These are phyloP conservation scores for Zygaena filipendulae DNA, from an alignment of 2,888 invertebrate genomes.

Conservation along the genomic window DNA sequence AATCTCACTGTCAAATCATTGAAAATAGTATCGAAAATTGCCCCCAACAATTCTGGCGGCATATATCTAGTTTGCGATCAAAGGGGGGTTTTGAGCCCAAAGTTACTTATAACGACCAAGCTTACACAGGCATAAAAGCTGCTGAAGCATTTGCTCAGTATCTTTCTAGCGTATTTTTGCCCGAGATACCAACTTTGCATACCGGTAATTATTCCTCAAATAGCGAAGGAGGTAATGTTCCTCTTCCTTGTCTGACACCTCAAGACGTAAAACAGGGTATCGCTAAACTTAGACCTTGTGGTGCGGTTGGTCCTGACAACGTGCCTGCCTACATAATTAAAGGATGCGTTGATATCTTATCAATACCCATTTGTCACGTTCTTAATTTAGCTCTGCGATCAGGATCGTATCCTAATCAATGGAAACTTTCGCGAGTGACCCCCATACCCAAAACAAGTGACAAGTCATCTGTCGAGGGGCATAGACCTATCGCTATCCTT, in stretches of 20 bases:
- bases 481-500: slow-evolving; percentile 8
- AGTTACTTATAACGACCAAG: too few relatives aligned
- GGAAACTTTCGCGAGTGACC: slow-evolving; percentile 5
- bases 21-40: too few relatives aligned
- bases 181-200: neutral
- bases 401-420: slow-evolving; percentile 3
- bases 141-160: slow-evolving; percentile 1
- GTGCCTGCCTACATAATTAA: slow-evolving; percentile 2
- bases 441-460: slow-evolving; percentile 4
- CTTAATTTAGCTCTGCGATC: slow-evolving; percentile 2
- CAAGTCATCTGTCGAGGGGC: slow-evolving; percentile 1
- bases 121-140: neutral
- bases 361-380: slow-evolving; percentile 3
- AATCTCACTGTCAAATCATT: too few relatives aligned
- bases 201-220: neutral
- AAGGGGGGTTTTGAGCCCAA: too few relatives aligned
- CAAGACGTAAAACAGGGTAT: slow-evolving; percentile 2
- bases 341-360: neutral
- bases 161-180: slow-evolving; percentile 1
- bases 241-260: neutral
- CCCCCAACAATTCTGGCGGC: too few relatives aligned
- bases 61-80: too few relatives aligned
- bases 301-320: slow-evolving; percentile 5
- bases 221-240: neutral
- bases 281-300: neutral